Base-by-base conservation (phyloP, 2,888 invertebrate species). In the Eubasilissa splendida region DNA sequence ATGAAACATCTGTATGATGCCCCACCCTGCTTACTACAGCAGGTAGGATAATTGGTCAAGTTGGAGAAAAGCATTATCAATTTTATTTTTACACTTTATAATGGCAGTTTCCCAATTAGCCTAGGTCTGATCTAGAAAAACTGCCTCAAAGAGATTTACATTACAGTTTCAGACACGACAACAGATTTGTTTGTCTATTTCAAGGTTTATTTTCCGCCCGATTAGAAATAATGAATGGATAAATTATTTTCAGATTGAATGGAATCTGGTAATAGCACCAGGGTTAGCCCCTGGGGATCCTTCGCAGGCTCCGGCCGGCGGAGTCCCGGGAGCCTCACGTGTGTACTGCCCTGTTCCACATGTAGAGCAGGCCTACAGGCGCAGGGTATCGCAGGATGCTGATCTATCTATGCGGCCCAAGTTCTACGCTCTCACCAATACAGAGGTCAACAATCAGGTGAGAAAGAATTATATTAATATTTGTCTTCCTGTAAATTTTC, bases 1-100 rank as follows among this genome's bases (percentile, higher is more conserved):
- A 96, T 99, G 94, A 95, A 96, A 86, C 97, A 98, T 89, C 91
- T 99, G 59, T 99, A 99, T 86, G 98, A 98, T 86, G 97, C 98
- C 0, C 97, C 97, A 0, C 93, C 96, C 31, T 93, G 93, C 22
- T 89, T 98, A 76, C 89, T 97, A 60, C 96, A 96, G 87, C 97
- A 97, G 92, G 96, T 96, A 84, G 22, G 14, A 31, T n/a, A 42
- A 14, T 31, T 4, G 22, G 22, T 22, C 22, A 22, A 22, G 22
- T 22, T 22, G 22, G 22, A 22, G 22, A 22, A 1, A 22, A 22
- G 22, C 22, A 22, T 22, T 22, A 22, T 22, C 1, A 22, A 22
- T 22, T 22, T 22, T 22, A 22, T 22, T 22, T 22, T 22, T 22
- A 22, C 22, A 22, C 22, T 22, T 22, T 22, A 22, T 22, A 22